Conservation (phyloP, 2,797 vertebrate genomes). For the Coendou prehensilis region DNA sequence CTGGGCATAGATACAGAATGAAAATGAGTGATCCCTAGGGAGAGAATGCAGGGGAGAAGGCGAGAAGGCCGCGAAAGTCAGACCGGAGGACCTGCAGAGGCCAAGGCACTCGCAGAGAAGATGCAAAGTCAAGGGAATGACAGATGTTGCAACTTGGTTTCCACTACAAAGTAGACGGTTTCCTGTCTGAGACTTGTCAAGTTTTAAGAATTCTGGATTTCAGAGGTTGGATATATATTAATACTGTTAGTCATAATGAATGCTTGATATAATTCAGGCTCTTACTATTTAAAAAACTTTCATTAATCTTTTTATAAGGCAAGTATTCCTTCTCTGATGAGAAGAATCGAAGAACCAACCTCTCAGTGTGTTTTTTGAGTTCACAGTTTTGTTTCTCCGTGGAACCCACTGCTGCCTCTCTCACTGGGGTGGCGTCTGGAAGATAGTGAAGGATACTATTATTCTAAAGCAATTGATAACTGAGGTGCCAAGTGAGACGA, state of each 20-base stretch:
- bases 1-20: background rate
- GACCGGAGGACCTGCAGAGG: background rate
- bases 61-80: background rate
- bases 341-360: background rate
- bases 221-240: background rate
- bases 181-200: background rate
- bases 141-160: rapidly evolving
- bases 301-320: slow-evolving; percentile 20
- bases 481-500: background rate
- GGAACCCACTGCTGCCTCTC: background rate
- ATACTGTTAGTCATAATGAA: background rate
- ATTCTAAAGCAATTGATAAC: background rate
- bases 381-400: background rate
- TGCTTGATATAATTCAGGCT: background rate
- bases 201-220: background rate
- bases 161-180: background rate
- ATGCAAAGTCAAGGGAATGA: background rate
- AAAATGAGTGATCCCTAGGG: background rate
- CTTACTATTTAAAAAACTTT: background rate
- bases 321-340: background rate
- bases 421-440: background rate
- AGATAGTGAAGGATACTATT: background rate
- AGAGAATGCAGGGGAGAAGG: background rate
- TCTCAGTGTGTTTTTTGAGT: background rate
- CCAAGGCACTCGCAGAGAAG: background rate